Evolutionary conservation across 2,888 invertebrate species (phyloP), one percentile per base, ranked within the genome.

Genomic region (Syritta pipiens): DNA sequence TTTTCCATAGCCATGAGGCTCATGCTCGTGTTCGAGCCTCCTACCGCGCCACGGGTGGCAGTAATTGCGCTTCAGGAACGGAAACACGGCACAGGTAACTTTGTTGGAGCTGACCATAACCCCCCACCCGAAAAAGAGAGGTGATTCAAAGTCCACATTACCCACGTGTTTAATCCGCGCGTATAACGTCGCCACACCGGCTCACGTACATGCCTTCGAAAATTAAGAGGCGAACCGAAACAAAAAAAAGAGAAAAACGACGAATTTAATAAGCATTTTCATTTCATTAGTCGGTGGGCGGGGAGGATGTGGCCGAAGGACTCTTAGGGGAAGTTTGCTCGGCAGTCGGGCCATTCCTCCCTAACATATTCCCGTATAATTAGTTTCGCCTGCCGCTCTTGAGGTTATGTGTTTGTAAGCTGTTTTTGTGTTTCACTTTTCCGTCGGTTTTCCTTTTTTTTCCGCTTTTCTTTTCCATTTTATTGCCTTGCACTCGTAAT

Each of bases 191-290:
- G n/a, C 5, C 3, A 2, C 3, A 10, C 12, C 10, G 24, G 35
- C 26, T 9, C 19, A 35, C 19, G 26, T 10, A 42, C 24, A n/a
- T 32, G 1, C 32, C 24, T 22, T 14, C 24, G n/a, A n/a, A n/a
- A n/a, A n/a, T n/a, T 26, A 4, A 12, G 7, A 17, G 60, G 51
- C 24, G 5, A 19, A n/a, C 22, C 28, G 7, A 10, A 14, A n/a
- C n/a, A n/a, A n/a, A n/a, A n/a, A n/a, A n/a, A n/a, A n/a, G n/a
- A n/a, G n/a, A n/a, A n/a, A n/a, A n/a, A n/a, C n/a, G n/a, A n/a
- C n/a, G 44, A 57, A 67, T 67, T 72, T 79, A 79, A 79, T 79
- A 79, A 79, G 62, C 68, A 62, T 68, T 79, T 74, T 79, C 74
- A 74, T 79, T 79, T 79, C 79, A 79, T 74, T 68, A 62, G 67